Conservation (phyloP, 2,797 vertebrate genomes). For the Pitangus sulphuratus region DNA sequence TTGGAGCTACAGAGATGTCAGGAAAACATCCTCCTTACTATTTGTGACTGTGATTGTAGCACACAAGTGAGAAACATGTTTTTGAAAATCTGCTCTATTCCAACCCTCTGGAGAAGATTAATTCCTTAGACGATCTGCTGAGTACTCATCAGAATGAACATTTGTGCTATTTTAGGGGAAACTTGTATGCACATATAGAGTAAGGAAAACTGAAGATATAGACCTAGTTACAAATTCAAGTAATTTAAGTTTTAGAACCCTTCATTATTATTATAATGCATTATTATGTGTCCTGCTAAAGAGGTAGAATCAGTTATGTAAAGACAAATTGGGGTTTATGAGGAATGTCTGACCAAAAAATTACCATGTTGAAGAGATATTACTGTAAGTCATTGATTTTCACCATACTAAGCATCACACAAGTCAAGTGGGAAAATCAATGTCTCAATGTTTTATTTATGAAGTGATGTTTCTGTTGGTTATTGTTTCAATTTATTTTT, state of each 20-base stretch:
- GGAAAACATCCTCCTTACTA: neutral
- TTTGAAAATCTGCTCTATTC: neutral
- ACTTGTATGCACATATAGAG: neutral
- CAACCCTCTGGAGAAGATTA: neutral
- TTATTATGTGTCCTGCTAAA: neutral
- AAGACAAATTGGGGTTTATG: rapidly evolving
- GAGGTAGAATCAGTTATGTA: neutral
- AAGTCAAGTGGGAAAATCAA: neutral
- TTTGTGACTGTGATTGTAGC: neutral
- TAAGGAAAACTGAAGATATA: neutral
- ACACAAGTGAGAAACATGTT: neutral
- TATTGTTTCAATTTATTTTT: neutral
- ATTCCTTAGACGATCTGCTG: neutral
- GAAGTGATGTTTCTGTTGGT: neutral
- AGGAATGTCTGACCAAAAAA: neutral
- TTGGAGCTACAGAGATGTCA: neutral
- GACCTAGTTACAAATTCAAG: neutral
- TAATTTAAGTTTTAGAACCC: neutral
- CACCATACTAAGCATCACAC: neutral
- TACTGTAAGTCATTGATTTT: neutral
- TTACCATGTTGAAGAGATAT: neutral
- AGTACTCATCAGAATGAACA: neutral
- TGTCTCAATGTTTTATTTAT: neutral
- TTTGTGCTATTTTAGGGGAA: neutral
- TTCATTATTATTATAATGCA: neutral